Percentiles rank a stretch among this genome's conserved stretches.
Evolutionary conservation across 1,140 invertebrate genomes (phyloP).

Genomic region (Mizuhopecten yessoensis): DNA sequence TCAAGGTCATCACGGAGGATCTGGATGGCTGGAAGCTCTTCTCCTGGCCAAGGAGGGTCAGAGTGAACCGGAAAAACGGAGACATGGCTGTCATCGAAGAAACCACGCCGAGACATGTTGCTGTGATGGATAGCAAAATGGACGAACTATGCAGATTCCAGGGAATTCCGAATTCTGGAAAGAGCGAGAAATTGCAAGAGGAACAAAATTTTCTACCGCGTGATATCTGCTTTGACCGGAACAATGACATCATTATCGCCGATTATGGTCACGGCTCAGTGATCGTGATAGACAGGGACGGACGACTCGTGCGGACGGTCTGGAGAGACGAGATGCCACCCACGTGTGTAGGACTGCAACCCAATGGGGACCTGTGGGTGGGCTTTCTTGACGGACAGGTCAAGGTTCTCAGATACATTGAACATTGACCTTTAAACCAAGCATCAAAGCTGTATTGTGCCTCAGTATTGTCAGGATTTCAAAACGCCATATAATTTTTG

Average conservation of each 20-base stretch:
- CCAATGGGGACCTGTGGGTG: conserved; percentile 16
- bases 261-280: neutral
- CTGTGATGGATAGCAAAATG: neutral
- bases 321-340: neutral
- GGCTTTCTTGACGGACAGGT: neutral
- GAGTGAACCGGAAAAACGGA: neutral
- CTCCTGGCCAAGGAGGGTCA: neutral
- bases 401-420: conserved; percentile 3
- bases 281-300: conserved; percentile 6
- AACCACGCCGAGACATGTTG: neutral
- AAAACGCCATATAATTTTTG: too few relatives aligned
- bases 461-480: too few relatives aligned
- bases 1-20: conserved; percentile 37
- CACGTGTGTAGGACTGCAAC: neutral
- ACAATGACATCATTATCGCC: conserved; percentile 13
- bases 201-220: neutral
- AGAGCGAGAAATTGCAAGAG: neutral
- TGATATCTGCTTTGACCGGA: conserved; percentile 4
- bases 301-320: neutral
- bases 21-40: neutral
- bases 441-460: too few relatives aligned
- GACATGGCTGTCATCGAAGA: conserved; percentile 19
- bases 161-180: neutral
- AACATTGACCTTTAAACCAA: neutral
- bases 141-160: conserved; percentile 16